Evolutionary conservation across 2,113 vertebrate species (phyloP).

Genomic region (Salvator merianae): DNA sequence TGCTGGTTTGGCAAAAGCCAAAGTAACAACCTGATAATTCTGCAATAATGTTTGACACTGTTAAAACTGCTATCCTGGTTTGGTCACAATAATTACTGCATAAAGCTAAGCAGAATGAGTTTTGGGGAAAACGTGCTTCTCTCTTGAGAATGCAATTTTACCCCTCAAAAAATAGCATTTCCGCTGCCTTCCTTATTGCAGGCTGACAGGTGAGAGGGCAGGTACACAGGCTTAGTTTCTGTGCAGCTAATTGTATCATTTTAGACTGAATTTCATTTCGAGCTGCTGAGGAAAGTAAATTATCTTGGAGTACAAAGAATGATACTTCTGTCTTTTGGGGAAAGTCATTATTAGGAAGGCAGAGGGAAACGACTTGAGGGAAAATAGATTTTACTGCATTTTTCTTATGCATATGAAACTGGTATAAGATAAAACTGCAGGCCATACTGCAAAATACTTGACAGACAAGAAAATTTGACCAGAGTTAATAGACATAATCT

Average conservation of each 20-base stretch:
- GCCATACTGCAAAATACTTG: background rate
- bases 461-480: background rate
- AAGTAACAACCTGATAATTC: no score
- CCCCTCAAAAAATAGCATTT: slow-evolving; percentile 11
- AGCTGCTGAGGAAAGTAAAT: slow-evolving; percentile 21
- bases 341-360: background rate
- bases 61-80: background rate
- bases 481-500: background rate
- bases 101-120: slow-evolving; percentile 17
- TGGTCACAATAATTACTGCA: background rate
- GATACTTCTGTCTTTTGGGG: slow-evolving; percentile 9
- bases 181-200: background rate
- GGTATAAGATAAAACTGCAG: background rate
- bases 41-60: background rate
- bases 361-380: background rate
- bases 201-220: slow-evolving; percentile 18
- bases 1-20: no score
- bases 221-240: background rate
- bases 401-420: background rate
- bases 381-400: slow-evolving; percentile 13
- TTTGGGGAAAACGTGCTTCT: slow-evolving; percentile 14
- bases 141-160: background rate
- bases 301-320: slow-evolving; percentile 13
- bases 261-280: slow-evolving; percentile 31
- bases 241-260: slow-evolving; percentile 22